Evolutionary conservation across 2,888 invertebrate species (phyloP), one percentile per base, ranked within the genome.

Genomic region (Morpho deidamia): DNA sequence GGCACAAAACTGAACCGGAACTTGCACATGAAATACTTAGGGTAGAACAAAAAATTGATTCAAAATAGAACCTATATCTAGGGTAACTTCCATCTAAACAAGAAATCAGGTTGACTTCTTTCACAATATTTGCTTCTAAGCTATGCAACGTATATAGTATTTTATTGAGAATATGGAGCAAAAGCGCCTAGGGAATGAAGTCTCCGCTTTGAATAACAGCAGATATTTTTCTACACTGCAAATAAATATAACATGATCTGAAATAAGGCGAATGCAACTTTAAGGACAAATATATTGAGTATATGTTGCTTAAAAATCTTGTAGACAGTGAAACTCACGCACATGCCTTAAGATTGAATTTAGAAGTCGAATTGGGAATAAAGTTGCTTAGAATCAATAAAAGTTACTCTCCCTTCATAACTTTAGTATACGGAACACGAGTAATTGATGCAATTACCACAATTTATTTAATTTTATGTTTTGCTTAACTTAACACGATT

Each of bases 321-420:
- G 10, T 42, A 52, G 35, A 47, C 46, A 32, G 42, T 41, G 41
- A 52, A 46, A 42, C 46, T 34, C 42, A 46, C 52, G 46, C 52
- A 32, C 33, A 41, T 47, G 35, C 42, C 23, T 47, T 32, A n/a
- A 47, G 43, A 47, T 47, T n/a, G 47, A 53, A 39, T 53, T 47
- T 41, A 47, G 42, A 53, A 11, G 37, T 33, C 46, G 33, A 46
- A 53, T 14, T 11, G 46, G 32, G 43, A 43, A 32, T 38, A 38
- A 53, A 53, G 42, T 38, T 51, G 38, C 44, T 35, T 47, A 42
- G 46, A 46, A 43, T 51, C 43, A 39, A 39, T 23, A 32, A 32
- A 11, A 45, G 14, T 12, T 45, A 45, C 35, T 44, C 11, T 11
- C 1, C 35, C 12, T 12, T 12, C 7, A 7, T 23, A 23, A 5